A percentile compares a stretch with the other conserved stretches of the same genome.
phyloP scores from a whole-genome alignment of 2,113 vertebrate species.

The Chloropsis hardwickii region DNA sequence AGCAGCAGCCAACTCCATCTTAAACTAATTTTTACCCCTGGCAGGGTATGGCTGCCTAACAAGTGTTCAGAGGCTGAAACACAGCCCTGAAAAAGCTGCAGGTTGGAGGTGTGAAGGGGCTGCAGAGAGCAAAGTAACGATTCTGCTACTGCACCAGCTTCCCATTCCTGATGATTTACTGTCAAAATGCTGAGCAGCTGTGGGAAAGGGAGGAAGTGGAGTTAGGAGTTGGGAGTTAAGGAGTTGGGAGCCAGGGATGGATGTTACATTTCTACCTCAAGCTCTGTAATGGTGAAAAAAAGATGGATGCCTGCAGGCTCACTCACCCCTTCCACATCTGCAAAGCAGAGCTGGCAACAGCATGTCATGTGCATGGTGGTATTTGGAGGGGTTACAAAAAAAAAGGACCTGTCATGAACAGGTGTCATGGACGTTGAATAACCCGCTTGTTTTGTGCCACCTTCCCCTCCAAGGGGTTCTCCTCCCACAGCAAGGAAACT shows the following conservation, averaged over 20 bases:
- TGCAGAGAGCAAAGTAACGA: background rate
- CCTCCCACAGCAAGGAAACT: background rate
- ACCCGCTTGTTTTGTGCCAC: accelerated
- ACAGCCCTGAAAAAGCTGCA: background rate
- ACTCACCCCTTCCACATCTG: background rate
- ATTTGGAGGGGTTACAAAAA: background rate
- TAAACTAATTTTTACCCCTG: background rate
- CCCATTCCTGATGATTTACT: background rate
- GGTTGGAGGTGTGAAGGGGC: background rate
- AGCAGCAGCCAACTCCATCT: background rate
- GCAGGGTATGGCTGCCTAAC: background rate
- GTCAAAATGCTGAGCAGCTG: background rate
- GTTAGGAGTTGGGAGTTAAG: background rate
- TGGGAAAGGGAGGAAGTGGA: background rate
- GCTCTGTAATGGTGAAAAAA: background rate
- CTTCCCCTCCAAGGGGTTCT: background rate
- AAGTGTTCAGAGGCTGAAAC: background rate
- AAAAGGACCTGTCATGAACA: background rate
- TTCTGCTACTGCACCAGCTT: background rate
- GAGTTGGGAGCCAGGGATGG: background rate
- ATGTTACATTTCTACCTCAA: background rate
- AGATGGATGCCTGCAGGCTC: background rate
- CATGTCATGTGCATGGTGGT: accelerated
- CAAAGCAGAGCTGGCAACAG: background rate
- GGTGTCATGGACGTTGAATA: background rate